Base-by-base conservation (phyloP, 2,888 invertebrate species). In the Morpho deidamia region DNA sequence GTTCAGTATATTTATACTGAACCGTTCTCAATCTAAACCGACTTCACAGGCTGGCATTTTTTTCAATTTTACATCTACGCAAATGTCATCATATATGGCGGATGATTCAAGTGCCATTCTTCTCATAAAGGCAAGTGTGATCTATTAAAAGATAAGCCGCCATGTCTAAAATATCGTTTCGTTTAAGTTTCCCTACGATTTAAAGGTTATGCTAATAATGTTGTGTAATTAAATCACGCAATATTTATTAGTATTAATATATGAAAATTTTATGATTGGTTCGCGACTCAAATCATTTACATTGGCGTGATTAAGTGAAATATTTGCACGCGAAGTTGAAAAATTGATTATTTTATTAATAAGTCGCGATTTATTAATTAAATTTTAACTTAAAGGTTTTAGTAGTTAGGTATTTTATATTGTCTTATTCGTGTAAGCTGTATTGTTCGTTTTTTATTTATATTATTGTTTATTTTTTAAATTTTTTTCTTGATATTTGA, bases 91-190 rank as follows among this genome's bases (percentile, higher is more conserved):
- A 53, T 48, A 42, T 58, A 65, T 65, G 63, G 64, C 60, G 64
- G 42, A 60, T 51, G 46, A 39, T 69, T 72, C 70, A 71, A 56
- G 56, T 62, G 67, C 69, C 62, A 62, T 64, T 70, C 68, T 64
- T 63, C 62, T 62, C 49, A 63, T 73, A 75, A 65, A 50, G 33
- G 54, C 39, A n/a, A 35, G 43, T 70, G 66, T 61, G 70, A 75
- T 74, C 61, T 44, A 34, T 42, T 43, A 44, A 39, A 12, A 32
- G 46, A 58, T 55, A 55, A 33, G 40, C 11, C 41, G 41, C 47
- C 48, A 49, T 48, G 32, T 50, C 40, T 46, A 46, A 53, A 46
- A 44, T 47, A 54, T 46, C 42, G 45, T 41, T 23, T 47, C 37
- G 32, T 44, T n/a, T 34, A 46, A 47, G 51, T 57, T 35, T 51